These are phyloP conservation scores for Rhinolophus sinicus DNA, from an alignment of 2,113 vertebrate species.

Conservation along the genomic window DNA sequence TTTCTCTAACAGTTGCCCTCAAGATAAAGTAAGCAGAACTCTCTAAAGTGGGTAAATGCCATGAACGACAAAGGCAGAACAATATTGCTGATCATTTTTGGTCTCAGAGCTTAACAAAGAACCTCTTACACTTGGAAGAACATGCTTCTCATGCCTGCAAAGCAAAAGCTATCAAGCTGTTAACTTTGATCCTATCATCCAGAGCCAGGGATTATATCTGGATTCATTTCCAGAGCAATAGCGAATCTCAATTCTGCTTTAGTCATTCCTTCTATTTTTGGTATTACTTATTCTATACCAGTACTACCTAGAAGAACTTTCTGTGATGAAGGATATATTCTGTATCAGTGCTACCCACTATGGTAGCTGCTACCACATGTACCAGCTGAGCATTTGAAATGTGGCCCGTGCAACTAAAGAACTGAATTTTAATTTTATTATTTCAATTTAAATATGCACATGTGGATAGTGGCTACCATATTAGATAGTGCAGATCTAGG, in stretches of 20 bases:
- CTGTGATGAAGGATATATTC: background rate
- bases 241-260: background rate
- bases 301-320: background rate
- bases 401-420: background rate
- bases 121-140: background rate
- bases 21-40: background rate
- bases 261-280: background rate
- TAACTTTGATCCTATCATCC: background rate
- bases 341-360: background rate
- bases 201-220: background rate
- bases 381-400: constrained; percentile 10
- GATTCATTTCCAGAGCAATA: background rate
- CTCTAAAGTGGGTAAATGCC: background rate
- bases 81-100: background rate
- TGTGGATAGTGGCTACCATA: background rate
- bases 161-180: background rate
- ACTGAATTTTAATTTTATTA: constrained; percentile 16
- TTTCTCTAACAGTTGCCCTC: background rate
- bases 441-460: background rate
- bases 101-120: background rate
- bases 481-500: background rate
- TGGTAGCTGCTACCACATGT: background rate
- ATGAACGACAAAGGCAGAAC: background rate
- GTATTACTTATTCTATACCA: background rate
- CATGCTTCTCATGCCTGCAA: background rate